Evolutionary conservation across 1,140 invertebrate genomes (phyloP).

Genomic region (Leptopilina boulardi): DNA sequence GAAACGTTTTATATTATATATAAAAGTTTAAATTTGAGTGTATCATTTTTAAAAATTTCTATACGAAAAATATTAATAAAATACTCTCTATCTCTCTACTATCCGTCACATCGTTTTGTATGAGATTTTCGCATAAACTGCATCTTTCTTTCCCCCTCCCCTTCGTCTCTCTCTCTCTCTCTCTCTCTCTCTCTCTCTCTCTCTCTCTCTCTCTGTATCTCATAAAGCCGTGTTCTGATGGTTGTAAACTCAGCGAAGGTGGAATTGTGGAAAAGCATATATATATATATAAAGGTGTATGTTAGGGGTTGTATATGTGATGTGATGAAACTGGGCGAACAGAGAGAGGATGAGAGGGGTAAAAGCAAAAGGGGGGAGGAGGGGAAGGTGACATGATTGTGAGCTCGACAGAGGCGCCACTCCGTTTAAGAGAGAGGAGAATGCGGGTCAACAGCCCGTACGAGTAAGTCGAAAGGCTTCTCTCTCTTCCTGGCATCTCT

Average conservation of each 20-base stretch:
- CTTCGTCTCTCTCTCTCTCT: too few species aligned
- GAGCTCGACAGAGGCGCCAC: constrained; percentile 34
- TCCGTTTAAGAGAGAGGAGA: constrained; percentile 47
- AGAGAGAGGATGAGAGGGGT: neutral
- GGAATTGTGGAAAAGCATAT: constrained; percentile 42
- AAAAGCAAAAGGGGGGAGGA: too few species aligned
- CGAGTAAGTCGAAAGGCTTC: constrained; percentile 24
- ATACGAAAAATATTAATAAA: neutral
- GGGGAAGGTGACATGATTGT: constrained; percentile 27
- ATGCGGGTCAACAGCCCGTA: constrained; percentile 54
- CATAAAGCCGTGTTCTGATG: constrained; percentile 32
- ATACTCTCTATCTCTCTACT: too few species aligned
- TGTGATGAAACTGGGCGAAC: neutral
- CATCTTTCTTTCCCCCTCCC: neutral
- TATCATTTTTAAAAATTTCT: neutral
- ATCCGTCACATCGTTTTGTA: neutral
- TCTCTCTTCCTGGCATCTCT: constrained; percentile 37
- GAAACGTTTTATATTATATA: too few species aligned
- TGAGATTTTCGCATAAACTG: neutral
- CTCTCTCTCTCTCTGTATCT: too few species aligned
- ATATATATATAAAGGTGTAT: too few species aligned
- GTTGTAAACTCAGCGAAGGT: constrained; percentile 42
- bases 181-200: too few species aligned
- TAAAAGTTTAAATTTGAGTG: neutral
- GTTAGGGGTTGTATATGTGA: constrained; percentile 7